A percentile compares a stretch with the other conserved stretches of the same genome.
Conservation (phyloP, 1,140 invertebrate genomes). For the Drosophila sulfurigaster region DNA sequence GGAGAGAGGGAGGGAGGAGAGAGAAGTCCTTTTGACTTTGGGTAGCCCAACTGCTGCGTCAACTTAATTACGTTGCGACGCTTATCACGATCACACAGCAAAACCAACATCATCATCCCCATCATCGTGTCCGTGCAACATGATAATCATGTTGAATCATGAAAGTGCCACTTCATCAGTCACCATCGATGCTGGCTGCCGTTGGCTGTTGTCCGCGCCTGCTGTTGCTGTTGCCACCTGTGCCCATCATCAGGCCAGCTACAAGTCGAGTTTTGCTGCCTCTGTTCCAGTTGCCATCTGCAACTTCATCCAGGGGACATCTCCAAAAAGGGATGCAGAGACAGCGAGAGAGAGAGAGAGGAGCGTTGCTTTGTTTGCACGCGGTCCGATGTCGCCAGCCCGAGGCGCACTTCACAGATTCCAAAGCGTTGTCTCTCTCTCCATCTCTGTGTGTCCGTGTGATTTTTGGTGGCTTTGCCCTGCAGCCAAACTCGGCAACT, state of each 20-base stretch:
- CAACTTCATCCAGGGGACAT: constrained; percentile 26
- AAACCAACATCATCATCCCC: constrained; percentile 5
- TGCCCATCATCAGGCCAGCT: neutral
- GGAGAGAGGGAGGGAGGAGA: neutral
- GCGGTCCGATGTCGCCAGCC: constrained; percentile 33
- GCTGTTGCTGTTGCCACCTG: constrained; percentile 33
- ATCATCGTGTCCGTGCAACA: constrained; percentile 30
- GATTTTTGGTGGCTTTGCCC: constrained; percentile 77
- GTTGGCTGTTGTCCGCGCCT: constrained; percentile 57
- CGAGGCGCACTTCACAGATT: constrained; percentile 68
- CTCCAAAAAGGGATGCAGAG: neutral
- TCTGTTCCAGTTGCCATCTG: constrained; percentile 7
- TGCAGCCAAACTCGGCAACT: constrained; percentile 47
- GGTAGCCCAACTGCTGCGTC: constrained; percentile 47
- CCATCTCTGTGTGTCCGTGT: constrained; percentile 40
- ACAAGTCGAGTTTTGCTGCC: neutral
- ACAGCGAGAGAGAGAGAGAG: neutral
- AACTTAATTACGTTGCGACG: constrained; percentile 73
- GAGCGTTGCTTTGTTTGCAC: constrained; percentile 65
- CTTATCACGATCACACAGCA: constrained; percentile 62
- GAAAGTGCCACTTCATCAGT: constrained; percentile 81
- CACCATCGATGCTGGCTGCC: constrained; percentile 62
- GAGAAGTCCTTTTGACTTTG: constrained; percentile 33
- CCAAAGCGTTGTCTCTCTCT: constrained; percentile 24
- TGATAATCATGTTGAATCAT: constrained; percentile 16